A percentile compares a stretch with the other conserved stretches of the same genome.
These are phyloP conservation scores for Criorhina ranunculi DNA, from an alignment of 2,888 invertebrate species.

Conservation along the genomic window DNA sequence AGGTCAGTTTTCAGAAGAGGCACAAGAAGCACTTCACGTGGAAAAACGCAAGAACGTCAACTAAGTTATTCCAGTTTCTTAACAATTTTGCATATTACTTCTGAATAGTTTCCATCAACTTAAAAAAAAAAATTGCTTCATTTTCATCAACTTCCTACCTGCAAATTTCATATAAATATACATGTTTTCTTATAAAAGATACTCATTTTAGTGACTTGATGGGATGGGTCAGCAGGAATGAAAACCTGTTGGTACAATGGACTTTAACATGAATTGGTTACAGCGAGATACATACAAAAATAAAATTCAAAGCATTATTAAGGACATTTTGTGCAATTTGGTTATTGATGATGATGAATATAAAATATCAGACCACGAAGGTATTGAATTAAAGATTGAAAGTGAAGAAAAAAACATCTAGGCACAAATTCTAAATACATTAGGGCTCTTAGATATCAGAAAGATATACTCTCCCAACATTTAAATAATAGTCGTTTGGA, in stretches of 20 bases:
- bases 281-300: not conserved
- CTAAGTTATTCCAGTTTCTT: too few species aligned
- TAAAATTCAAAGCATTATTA: not conserved
- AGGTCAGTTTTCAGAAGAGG: too few species aligned
- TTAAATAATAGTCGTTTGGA: not conserved
- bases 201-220: conserved; percentile 10
- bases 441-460: conserved; percentile 3
- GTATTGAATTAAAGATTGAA: not conserved
- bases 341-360: not conserved
- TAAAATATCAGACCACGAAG: not conserved
- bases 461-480: conserved; percentile 1
- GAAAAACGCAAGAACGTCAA: too few species aligned
- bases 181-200: too few species aligned
- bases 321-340: not conserved
- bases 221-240: not conserved
- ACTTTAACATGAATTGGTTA: not conserved
- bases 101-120: too few species aligned
- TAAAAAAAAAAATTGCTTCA: too few species aligned
- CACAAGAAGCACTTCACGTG: too few species aligned
- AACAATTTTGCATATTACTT: too few species aligned
- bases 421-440: not conserved
- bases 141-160: too few species aligned
- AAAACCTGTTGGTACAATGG: conserved; percentile 1
- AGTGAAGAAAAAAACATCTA: not conserved
- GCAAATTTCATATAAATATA: too few species aligned